phyloP scores from a whole-genome alignment of 2,113 vertebrate genomes.

The Vombatus ursinus region DNA sequence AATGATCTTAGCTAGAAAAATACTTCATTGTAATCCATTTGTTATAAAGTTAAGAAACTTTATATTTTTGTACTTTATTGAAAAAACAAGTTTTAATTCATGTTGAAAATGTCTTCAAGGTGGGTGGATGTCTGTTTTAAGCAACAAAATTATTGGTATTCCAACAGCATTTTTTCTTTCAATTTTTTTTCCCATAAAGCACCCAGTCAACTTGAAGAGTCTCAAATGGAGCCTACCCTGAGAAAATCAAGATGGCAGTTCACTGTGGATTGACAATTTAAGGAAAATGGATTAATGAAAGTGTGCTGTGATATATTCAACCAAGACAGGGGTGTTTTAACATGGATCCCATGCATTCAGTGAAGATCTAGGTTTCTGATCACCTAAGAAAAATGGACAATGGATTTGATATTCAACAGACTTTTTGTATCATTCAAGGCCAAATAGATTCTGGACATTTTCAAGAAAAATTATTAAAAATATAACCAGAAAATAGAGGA shows the following conservation, averaged over 20 bases:
- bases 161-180: conserved; percentile 92
- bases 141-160: conserved; percentile 87
- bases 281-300: conserved; percentile 85
- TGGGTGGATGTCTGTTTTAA: conserved; percentile 80
- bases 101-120: conserved; percentile 74
- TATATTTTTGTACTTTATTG: conserved; percentile 39
- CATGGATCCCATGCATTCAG: conserved; percentile 83
- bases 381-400: conserved; percentile 80
- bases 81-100: conserved; percentile 43
- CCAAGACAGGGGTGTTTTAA: conserved; percentile 84
- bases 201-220: conserved; percentile 90
- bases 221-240: conserved; percentile 92
- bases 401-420: conserved; percentile 79
- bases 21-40: conserved; percentile 2
- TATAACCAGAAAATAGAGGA: conserved; percentile 67
- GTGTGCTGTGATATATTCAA: conserved; percentile 83
- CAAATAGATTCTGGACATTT: conserved; percentile 65
- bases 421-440: conserved; percentile 58
- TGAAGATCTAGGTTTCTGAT: conserved; percentile 83
- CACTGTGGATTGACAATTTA: conserved; percentile 83
- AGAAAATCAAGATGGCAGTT: conserved; percentile 92
- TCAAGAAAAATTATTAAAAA: conserved; percentile 65
- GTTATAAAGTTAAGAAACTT: background rate
- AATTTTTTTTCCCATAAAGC: conserved; percentile 94
- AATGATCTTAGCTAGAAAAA: conserved; percentile 18